Base-by-base conservation (phyloP, 1,140 invertebrate species). In the Pinna nobilis region DNA sequence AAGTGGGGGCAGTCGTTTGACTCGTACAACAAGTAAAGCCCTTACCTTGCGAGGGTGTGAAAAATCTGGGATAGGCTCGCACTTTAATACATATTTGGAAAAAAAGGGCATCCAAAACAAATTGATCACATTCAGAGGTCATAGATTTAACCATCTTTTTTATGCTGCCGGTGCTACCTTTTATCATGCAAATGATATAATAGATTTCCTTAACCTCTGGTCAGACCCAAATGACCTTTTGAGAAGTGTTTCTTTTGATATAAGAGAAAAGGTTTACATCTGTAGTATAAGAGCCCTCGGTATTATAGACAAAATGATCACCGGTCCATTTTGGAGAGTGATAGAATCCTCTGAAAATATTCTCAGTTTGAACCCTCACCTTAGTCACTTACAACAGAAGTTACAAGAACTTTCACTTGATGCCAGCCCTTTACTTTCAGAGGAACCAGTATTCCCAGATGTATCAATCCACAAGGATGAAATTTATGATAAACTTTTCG, bases 301-400 rank as follows among this genome's bases (percentile, higher is more conserved):
- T 4, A 55, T 77, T 5, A 51, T 68, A 1, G 65, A 77, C 57
- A 77, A 77, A 30, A 37, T 73, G 13, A 59, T 59, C 18, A 77
- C 70, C 44, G 75, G 75, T 37, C 70, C 75, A n/a, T 44, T 77
- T 39, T 77, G 70, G 75, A 50, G 60, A 28, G 53, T 69, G 13
- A 53, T 70, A 41, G 53, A 76, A 35, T 20, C 11, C 11, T 39
- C 51, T n/a, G 44, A 53, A 47, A 57, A 37, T 44, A 60, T 60
- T 51, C 30, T 77, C 7, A 35, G 59, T n/a, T 44, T 73, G 15
- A 73, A 72, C 23, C 57, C 68, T 18, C n/a, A n/a, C n/a, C n/a
- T n/a, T n/a, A n/a, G n/a, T n/a, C n/a, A n/a, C n/a, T n/a, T n/a
- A n/a, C n/a, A n/a, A n/a, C n/a, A n/a, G n/a, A n/a, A n/a, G n/a